These are phyloP conservation scores for Meteorus cinctellus DNA, from an alignment of 2,888 invertebrate genomes.

Conservation along the genomic window DNA sequence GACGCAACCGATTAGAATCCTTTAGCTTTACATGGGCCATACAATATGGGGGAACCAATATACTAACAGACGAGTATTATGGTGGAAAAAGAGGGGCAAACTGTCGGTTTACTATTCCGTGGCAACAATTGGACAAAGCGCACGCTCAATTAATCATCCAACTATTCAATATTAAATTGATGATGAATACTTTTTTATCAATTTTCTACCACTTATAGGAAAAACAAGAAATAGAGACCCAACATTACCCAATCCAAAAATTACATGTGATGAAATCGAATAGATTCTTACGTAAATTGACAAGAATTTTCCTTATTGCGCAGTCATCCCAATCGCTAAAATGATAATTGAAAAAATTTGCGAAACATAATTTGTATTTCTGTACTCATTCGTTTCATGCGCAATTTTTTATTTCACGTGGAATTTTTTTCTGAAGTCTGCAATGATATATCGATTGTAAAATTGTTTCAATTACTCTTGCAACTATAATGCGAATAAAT, in stretches of 20 bases:
- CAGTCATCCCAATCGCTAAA: background rate
- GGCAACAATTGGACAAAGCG: constrained; percentile 62
- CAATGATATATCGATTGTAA: constrained; percentile 33
- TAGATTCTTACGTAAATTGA: too few species aligned
- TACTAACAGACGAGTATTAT: constrained; percentile 28
- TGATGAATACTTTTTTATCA: constrained; percentile 53
- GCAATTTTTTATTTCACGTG: constrained; percentile 10
- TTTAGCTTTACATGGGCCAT: constrained; percentile 25
- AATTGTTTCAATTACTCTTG: constrained; percentile 40
- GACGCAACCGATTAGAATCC: constrained; percentile 45
- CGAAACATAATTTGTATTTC: too few species aligned
- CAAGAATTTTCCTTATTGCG: too few species aligned
- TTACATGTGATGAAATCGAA: background rate
- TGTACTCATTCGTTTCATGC: too few species aligned
- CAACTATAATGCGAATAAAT: constrained; percentile 17
- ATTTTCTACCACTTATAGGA: background rate
- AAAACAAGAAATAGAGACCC: too few species aligned
- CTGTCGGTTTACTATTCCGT: constrained; percentile 59
- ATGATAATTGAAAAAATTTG: too few species aligned
- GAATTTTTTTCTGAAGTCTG: constrained; percentile 34
- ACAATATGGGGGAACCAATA: constrained; percentile 50
- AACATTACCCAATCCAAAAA: background rate
- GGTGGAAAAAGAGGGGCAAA: constrained; percentile 40
- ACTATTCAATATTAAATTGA: constrained; percentile 70
- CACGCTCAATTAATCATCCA: constrained; percentile 56